Evolutionary conservation across 1,140 invertebrate genomes (phyloP), one percentile per base, ranked within the genome.

Genomic region (Drosophila quadrilineata): DNA sequence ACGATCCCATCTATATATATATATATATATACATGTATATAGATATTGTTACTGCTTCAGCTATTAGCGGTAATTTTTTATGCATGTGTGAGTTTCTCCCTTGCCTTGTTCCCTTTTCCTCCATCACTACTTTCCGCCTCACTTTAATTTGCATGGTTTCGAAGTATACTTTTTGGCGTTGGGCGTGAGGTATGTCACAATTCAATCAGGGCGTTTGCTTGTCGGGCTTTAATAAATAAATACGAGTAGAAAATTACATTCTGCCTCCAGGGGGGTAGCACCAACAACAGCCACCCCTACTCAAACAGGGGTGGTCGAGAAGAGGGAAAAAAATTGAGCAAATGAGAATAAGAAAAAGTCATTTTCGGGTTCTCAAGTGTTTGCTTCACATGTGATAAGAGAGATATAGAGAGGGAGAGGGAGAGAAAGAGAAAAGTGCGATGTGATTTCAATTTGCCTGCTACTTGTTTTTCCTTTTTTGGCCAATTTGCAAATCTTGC

Each of bases 401-500:
- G 17, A n/a, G n/a, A n/a, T 10, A 10, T 8, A 22, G 33, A 14
- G 33, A 2, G 4, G 2, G 16, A 17, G 33, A 16, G 31, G 2
- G 8, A 8, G 8, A n/a, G n/a, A n/a, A 2, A 22, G 22, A 26
- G 49, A 36, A 33, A 9, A 9, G 8, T 16, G 53, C 56, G 65
- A 76, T 77, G 74, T 79, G 75, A 79, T 79, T 79, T 79, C 75
- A 77, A 77, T 77, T 79, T 74, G 67, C 52, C 35, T 48, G 58
- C 43, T 41, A 40, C 65, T 64, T 69, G 52, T 69, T 53, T 65
- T 60, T 66, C 64, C 43, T 63, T 71, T 65, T 33, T 79, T 86
- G 74, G 79, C 80, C 80, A 84, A 84, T 84, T 85, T 84, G 79
- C 79, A 84, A 79, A 75, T 85, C 79, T 85, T 53, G n/a, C 79